Conservation (phyloP, 1,140 invertebrate species). For the Maconellicoccus hirsutus region DNA sequence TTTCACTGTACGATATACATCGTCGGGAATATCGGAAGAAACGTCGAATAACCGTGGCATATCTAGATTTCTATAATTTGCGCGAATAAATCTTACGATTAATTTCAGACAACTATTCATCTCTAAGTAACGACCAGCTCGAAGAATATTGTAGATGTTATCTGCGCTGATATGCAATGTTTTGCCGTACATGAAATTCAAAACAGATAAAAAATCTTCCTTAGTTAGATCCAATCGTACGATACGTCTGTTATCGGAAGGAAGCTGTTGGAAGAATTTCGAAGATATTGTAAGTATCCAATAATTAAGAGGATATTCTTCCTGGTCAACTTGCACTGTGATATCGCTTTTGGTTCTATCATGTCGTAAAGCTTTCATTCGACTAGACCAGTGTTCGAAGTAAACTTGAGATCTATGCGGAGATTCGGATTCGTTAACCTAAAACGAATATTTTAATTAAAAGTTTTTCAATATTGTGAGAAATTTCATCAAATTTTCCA, state of each 20-base stretch:
- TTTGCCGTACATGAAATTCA: background rate
- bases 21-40: background rate
- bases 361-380: background rate
- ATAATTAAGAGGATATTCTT: background rate
- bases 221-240: no score
- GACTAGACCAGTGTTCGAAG: background rate
- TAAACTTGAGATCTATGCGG: background rate
- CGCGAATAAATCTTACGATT: background rate
- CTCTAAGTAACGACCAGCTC: background rate
- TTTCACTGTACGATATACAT: background rate
- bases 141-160: background rate
- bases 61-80: background rate
- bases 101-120: background rate
- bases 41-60: background rate
- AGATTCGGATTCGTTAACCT: background rate
- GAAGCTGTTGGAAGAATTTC: background rate
- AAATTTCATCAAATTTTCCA: no score
- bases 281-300: background rate
- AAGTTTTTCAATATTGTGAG: no score
- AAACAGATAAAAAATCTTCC: background rate
- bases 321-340: background rate
- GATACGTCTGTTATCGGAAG: background rate
- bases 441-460: background rate
- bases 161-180: background rate
- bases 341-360: background rate